A percentile compares a stretch with the other conserved stretches of the same genome.
Conservation (phyloP, 2,888 invertebrate species). For the Tetragonula carbonaria region DNA sequence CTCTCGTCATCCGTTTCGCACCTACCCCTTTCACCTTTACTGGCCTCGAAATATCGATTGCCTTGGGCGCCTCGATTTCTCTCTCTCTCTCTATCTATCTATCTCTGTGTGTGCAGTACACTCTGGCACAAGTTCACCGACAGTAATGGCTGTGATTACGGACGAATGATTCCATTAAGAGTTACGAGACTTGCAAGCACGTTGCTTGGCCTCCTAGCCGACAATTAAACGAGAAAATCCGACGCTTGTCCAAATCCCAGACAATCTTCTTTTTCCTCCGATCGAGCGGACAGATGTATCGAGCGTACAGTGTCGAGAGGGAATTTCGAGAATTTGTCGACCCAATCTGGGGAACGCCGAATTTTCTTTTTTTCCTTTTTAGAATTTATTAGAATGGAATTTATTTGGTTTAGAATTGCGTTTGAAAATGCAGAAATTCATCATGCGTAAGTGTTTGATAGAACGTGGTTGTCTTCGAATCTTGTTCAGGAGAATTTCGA, state of each 20-base stretch:
- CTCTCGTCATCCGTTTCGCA: constrained; percentile 69
- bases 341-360: no score
- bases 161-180: constrained; percentile 68
- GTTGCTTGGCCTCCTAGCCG: constrained; percentile 49
- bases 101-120: constrained; percentile 41
- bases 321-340: neutral
- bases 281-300: neutral
- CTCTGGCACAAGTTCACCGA: constrained; percentile 54
- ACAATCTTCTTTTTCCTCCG: neutral
- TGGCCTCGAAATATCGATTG: constrained; percentile 73
- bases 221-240: constrained; percentile 7
- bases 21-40: constrained; percentile 72
- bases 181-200: constrained; percentile 64
- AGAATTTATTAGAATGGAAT: neutral
- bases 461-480: no score
- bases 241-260: neutral
- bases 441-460: no score
- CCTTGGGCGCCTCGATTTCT: constrained; percentile 63
- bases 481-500: no score
- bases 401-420: neutral
- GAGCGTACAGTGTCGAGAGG: neutral
- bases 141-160: constrained; percentile 72
- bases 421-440: no score
- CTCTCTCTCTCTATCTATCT: neutral
- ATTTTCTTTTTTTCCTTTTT: no score